phyloP scores from a whole-genome alignment of 1,140 invertebrate species.

The Lordiphosa collinella region DNA sequence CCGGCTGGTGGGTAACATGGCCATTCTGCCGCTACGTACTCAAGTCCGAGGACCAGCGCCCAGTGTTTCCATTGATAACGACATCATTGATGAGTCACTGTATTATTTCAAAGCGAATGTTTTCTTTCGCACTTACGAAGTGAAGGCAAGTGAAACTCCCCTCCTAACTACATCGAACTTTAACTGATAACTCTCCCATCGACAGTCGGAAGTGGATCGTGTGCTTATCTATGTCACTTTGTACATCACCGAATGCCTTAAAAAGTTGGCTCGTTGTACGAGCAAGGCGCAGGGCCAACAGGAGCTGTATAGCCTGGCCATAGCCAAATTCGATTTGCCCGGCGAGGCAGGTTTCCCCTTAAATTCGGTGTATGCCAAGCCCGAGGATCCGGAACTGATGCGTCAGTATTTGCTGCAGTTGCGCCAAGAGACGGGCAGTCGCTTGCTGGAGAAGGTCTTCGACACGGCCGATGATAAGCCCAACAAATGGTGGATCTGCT shows the following conservation, averaged over 20 bases:
- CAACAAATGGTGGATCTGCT: slow-evolving; percentile 99
- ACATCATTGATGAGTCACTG: slow-evolving; percentile 98
- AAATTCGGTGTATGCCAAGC: slow-evolving; percentile 97
- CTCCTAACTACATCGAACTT: no score
- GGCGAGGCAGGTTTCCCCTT: slow-evolving; percentile 97
- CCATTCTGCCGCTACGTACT: slow-evolving; percentile 93
- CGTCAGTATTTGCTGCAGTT: slow-evolving; percentile 96
- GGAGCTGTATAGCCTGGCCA: slow-evolving; percentile 96
- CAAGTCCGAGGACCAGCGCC: slow-evolving; percentile 93
- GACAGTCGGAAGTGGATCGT: slow-evolving; percentile 94
- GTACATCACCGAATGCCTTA: slow-evolving; percentile 98
- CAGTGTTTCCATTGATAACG: slow-evolving; percentile 85
- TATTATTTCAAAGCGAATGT: slow-evolving; percentile 99
- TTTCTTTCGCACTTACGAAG: slow-evolving; percentile 99
- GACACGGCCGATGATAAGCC: slow-evolving; percentile 93
- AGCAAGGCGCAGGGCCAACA: slow-evolving; percentile 94
- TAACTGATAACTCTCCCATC: slow-evolving; percentile 14
- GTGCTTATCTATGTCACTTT: slow-evolving; percentile 98
- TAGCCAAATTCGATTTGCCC: slow-evolving; percentile 97
- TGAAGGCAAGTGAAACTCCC: slow-evolving; percentile 91
- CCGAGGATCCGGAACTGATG: slow-evolving; percentile 93
- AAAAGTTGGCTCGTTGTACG: slow-evolving; percentile 94
- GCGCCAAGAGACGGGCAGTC: slow-evolving; percentile 94
- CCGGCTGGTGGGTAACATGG: slow-evolving; percentile 94
- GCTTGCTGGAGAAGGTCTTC: slow-evolving; percentile 96